Base-by-base conservation (phyloP, 2,888 invertebrate genomes). In the Copidosoma aretas region DNA sequence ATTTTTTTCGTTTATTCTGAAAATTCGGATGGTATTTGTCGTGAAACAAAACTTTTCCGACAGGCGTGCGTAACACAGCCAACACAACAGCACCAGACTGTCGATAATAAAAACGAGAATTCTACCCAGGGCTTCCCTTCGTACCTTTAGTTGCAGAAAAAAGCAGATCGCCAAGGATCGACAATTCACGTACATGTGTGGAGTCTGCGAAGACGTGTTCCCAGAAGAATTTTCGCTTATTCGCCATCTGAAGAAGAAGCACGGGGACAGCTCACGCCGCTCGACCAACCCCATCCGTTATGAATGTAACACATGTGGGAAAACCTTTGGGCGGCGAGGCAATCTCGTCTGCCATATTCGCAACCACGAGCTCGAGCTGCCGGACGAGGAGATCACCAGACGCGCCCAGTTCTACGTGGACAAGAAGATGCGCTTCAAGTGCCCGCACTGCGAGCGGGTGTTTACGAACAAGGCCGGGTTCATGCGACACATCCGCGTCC, bases 401-500 rank as follows among this genome's bases (percentile, higher is more conserved):
- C 12, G 22, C 2, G 24, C 56, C 25, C 43, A 60, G 25, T 58
- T 21, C 46, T 43, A 12, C n/a, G 19, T n/a, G 1, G 17, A 46
- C 12, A 3, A 17, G 19, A 22, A 24, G 25, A 14, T 14, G 14
- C 19, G 8, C 4, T 84, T 80, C 70, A 77, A 80, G 70, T 88
- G 88, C 72, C 79, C 81, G 43, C 72, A 79, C 15, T 88, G 88
- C 75, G 71, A 78, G n/a, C 84, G 84, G 67, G 64, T 76, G 5
- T 81, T 84, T 51, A 77, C 84, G 15, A 66, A 77, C 2, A 67
- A 75, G 5, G 77, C 78, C 10, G 82, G 83, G 10, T 85, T 88
- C 79, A 73, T 83, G 54, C 82, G 87, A 0, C 89, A 88, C 75
- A 77, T 79, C 69, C 84, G 86, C 1, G 77, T 84, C 8, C 88